phyloP scores from a whole-genome alignment of 2,888 invertebrate genomes.

The Myathropa florea region DNA sequence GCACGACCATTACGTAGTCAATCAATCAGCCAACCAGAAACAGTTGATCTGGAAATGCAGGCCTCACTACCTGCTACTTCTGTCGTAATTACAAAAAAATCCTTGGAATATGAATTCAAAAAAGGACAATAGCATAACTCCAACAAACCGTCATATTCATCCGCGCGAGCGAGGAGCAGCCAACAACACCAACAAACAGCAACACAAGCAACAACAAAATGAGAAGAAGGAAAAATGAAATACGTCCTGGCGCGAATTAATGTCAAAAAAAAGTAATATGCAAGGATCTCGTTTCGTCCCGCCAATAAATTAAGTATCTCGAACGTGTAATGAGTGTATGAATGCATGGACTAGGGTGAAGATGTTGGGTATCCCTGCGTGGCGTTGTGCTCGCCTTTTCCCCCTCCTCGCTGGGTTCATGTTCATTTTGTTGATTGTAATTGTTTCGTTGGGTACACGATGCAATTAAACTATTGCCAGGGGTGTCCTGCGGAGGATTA shows the following conservation, averaged over 20 bases:
- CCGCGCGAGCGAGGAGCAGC: not conserved
- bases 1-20: constrained; percentile 50
- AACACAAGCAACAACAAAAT: constrained; percentile 12
- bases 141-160: constrained; percentile 22
- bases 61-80: constrained; percentile 45
- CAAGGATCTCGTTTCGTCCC: constrained; percentile 25
- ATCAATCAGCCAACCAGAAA: constrained; percentile 58
- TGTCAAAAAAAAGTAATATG: constrained; percentile 11
- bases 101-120: constrained; percentile 39
- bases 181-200: constrained; percentile 24
- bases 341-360: constrained; percentile 43
- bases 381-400: not conserved
- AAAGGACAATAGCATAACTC: constrained; percentile 46
- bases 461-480: constrained; percentile 45
- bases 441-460: constrained; percentile 47
- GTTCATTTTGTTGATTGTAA: constrained; percentile 44
- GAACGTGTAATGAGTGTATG: constrained; percentile 31
- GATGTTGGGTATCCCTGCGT: constrained; percentile 20
- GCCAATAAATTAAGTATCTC: constrained; percentile 38
- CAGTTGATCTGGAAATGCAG: constrained; percentile 40
- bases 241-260: constrained; percentile 18
- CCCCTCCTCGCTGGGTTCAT: not conserved
- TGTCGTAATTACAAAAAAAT: constrained; percentile 45
- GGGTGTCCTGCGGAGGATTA: constrained; percentile 25
- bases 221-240: constrained; percentile 11